Conservation (phyloP, 2,888 invertebrate genomes). For the Drosophila meridionalis region DNA sequence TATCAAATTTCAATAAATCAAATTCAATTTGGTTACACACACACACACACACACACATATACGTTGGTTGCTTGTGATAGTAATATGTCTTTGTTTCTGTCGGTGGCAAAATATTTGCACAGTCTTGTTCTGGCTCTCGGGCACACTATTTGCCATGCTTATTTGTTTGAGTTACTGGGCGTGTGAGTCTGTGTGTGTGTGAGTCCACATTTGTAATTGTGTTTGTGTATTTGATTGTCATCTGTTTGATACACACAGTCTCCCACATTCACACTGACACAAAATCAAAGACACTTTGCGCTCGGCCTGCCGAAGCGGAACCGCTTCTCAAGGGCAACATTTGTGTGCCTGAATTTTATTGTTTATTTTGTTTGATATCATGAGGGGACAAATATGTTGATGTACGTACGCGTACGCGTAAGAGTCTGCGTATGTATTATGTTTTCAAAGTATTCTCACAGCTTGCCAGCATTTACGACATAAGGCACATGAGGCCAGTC, state of each 20-base stretch:
- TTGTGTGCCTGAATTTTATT: conserved; percentile 80
- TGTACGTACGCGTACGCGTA: neutral
- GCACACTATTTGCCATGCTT: conserved; percentile 68
- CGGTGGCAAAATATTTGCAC: conserved; percentile 77
- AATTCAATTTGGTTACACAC: conserved; percentile 80
- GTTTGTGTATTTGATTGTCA: conserved; percentile 81
- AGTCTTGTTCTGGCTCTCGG: conserved; percentile 55
- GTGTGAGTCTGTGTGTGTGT: conserved; percentile 39
- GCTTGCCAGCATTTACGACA: conserved; percentile 48
- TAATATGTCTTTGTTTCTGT: conserved; percentile 78
- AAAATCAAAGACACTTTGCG: conserved; percentile 23
- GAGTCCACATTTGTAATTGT: conserved; percentile 76
- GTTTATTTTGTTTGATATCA: conserved; percentile 75
- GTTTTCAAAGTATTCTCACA: conserved; percentile 56
- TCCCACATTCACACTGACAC: conserved; percentile 23
- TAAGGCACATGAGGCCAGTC: conserved; percentile 34
- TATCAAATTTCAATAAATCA: conserved; percentile 84
- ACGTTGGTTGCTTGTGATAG: conserved; percentile 51
- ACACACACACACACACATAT: conserved; percentile 34
- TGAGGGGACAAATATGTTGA: conserved; percentile 39
- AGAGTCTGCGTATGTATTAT: conserved; percentile 24
- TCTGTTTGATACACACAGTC: conserved; percentile 68
- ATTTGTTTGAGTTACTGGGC: conserved; percentile 63
- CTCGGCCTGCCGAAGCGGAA: conserved; percentile 41
- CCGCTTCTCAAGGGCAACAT: conserved; percentile 77